phyloP scores from a whole-genome alignment of 2,113 vertebrate species.

The Saguinus imperator region DNA sequence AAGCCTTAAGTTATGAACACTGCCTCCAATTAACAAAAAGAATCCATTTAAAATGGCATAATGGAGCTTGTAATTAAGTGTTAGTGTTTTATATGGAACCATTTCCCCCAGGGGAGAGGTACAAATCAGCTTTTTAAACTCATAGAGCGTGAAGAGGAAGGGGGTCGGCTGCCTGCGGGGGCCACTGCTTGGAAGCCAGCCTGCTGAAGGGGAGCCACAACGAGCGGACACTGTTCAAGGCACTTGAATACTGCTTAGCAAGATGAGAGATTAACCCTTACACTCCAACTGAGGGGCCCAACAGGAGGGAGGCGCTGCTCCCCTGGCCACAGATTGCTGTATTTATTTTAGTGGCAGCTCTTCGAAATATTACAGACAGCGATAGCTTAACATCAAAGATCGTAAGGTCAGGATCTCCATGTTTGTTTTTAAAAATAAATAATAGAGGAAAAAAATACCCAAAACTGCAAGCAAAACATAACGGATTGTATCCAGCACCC shows the following conservation, averaged over 20 bases:
- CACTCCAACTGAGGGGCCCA: constrained; percentile 75
- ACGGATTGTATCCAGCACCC: constrained; percentile 80
- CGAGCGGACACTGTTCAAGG: constrained; percentile 83
- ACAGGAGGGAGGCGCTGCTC: neutral
- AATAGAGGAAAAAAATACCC: constrained; percentile 52
- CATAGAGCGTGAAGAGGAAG: constrained; percentile 74
- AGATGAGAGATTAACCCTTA: constrained; percentile 84
- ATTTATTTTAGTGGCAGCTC: constrained; percentile 78
- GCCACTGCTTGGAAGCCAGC: constrained; percentile 69
- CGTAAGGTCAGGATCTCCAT: constrained; percentile 72
- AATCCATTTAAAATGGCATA: constrained; percentile 80
- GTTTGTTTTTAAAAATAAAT: neutral
- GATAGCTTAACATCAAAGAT: constrained; percentile 76
- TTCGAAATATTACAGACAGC: constrained; percentile 81
- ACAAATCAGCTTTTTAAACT: constrained; percentile 81
- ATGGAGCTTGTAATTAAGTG: constrained; percentile 83
- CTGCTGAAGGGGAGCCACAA: constrained; percentile 50
- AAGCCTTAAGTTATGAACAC: constrained; percentile 73
- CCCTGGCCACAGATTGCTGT: constrained; percentile 70
- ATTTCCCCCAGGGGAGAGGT: constrained; percentile 79
- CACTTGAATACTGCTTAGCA: constrained; percentile 90
- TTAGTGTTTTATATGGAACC: constrained; percentile 83
- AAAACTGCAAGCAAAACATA: constrained; percentile 73
- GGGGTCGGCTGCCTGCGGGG: constrained; percentile 54
- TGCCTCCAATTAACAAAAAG: constrained; percentile 81